Conservation (phyloP, 2,888 invertebrate species). For the Hydrotaea cyrtoneurina region DNA sequence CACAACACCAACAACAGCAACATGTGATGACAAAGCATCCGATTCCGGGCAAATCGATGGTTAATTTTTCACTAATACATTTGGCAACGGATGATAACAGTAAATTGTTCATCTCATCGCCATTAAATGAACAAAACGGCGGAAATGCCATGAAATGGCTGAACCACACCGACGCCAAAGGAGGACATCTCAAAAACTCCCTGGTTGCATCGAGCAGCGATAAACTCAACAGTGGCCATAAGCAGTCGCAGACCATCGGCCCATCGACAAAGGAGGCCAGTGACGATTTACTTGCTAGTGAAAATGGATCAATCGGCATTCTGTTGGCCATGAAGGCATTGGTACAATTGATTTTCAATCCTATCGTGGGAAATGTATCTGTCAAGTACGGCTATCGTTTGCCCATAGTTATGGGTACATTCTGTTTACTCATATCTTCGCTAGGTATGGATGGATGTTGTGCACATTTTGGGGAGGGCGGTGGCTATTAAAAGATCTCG, state of each 20-base stretch:
- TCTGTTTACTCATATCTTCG: slow-evolving; percentile 85
- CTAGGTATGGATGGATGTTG: slow-evolving; percentile 82
- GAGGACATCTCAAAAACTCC: neutral
- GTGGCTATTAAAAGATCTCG: neutral
- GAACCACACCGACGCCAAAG: slow-evolving; percentile 24
- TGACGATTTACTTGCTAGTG: slow-evolving; percentile 81
- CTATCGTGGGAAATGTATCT: slow-evolving; percentile 87
- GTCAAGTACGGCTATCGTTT: slow-evolving; percentile 85
- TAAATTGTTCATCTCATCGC: slow-evolving; percentile 66
- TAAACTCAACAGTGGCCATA: slow-evolving; percentile 39
- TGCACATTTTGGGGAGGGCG: neutral
- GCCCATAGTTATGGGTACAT: slow-evolving; percentile 86
- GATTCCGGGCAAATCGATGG: slow-evolving; percentile 79
- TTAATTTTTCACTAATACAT: slow-evolving; percentile 77
- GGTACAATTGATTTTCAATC: slow-evolving; percentile 89
- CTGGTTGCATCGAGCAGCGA: slow-evolving; percentile 3
- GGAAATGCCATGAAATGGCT: slow-evolving; percentile 24
- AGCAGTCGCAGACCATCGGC: slow-evolving; percentile 10
- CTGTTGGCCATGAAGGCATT: slow-evolving; percentile 89
- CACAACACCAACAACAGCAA: slow-evolving; percentile 32
- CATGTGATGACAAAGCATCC: slow-evolving; percentile 79
- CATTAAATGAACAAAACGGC: slow-evolving; percentile 53
- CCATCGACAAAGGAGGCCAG: neutral
- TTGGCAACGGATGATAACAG: slow-evolving; percentile 69
- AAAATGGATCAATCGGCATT: slow-evolving; percentile 86